These are phyloP conservation scores for Limnephilus marmoratus DNA, from an alignment of 2,888 invertebrate species.

Conservation along the genomic window DNA sequence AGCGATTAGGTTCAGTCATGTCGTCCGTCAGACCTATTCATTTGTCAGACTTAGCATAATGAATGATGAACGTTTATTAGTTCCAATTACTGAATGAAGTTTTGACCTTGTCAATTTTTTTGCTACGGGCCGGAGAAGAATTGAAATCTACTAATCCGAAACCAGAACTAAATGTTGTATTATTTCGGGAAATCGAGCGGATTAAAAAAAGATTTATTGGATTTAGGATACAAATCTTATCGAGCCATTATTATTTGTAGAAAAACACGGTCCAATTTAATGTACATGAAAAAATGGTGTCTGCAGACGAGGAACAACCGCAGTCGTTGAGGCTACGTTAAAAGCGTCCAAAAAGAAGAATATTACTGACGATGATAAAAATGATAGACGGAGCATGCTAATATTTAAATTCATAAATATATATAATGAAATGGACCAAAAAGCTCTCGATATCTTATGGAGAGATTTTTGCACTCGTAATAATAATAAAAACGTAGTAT, in stretches of 20 bases:
- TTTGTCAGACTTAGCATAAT: not conserved
- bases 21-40: not conserved
- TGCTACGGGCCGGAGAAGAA: not conserved
- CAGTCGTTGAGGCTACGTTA: too few species aligned
- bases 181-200: not conserved
- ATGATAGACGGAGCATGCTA: too few species aligned
- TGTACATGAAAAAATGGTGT: not conserved
- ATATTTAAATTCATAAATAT: too few species aligned
- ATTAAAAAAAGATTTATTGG: not conserved
- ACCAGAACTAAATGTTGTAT: not conserved
- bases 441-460: too few species aligned
- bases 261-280: not conserved
- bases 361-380: too few species aligned
- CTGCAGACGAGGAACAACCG: too few species aligned
- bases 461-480: too few species aligned
- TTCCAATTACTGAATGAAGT: not conserved
- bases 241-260: not conserved
- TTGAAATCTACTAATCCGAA: not conserved
- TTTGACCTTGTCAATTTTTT: not conserved
- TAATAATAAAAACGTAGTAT: too few species aligned
- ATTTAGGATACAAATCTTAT: not conserved
- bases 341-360: too few species aligned
- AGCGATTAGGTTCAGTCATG: constrained; percentile 2
- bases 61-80: not conserved
- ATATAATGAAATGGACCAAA: too few species aligned